Percentiles rank a stretch among this genome's conserved stretches.
Conservation (phyloP, 2,113 vertebrate genomes). For the Peucedramus taeniatus region DNA sequence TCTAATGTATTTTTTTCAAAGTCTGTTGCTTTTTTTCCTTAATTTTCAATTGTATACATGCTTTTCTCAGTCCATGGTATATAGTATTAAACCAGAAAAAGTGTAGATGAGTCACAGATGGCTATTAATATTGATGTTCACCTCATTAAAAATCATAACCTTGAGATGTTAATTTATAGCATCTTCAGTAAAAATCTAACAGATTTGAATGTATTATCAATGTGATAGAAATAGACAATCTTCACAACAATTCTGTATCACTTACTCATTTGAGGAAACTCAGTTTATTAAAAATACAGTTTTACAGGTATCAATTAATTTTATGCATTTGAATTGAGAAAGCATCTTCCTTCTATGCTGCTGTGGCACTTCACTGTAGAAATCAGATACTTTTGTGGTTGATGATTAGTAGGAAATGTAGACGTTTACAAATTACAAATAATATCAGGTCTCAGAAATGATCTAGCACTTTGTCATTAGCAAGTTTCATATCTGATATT, state of each 20-base stretch:
- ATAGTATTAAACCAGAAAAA: neutral
- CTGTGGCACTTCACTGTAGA: neutral
- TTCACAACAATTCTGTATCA: neutral
- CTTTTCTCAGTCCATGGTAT: neutral
- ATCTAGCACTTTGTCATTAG: neutral
- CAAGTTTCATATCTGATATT: neutral
- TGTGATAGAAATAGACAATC: constrained; percentile 18
- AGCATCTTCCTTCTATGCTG: neutral
- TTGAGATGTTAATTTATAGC: neutral
- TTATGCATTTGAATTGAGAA: neutral
- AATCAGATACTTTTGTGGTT: neutral
- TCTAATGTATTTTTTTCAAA: constrained; percentile 48
- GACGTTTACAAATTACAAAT: neutral
- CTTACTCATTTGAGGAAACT: neutral
- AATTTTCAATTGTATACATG: neutral
- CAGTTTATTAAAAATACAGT: neutral
- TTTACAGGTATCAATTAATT: neutral
- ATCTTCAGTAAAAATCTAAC: neutral
- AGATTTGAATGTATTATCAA: neutral
- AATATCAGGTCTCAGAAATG: neutral
- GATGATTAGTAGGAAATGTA: neutral
- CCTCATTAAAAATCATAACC: constrained; percentile 41
- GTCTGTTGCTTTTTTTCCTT: constrained; percentile 8
- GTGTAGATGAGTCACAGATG: neutral
- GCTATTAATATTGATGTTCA: constrained; percentile 47